Evolutionary conservation across 2,113 vertebrate species (phyloP).

Genomic region (Bufo gargarizans): DNA sequence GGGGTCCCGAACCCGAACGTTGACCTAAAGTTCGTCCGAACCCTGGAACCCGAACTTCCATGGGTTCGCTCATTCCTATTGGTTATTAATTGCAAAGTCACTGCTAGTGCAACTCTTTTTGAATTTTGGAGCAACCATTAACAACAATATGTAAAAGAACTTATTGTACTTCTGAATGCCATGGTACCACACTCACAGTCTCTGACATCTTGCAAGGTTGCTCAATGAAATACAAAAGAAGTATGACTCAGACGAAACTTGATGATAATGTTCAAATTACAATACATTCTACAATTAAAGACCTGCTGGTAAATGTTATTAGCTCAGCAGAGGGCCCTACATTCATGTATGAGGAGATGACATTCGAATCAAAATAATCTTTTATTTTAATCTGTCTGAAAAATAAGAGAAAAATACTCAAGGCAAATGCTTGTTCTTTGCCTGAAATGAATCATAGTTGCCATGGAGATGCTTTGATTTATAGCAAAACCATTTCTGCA

Average conservation of each 20-base stretch:
- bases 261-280: constrained; percentile 8
- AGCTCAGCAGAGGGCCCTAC: not conserved
- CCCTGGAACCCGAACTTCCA: too few species aligned
- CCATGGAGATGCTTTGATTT: constrained; percentile 49
- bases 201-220: not conserved
- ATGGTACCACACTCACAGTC: not conserved
- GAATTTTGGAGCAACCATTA: not conserved
- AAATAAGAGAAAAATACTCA: constrained; percentile 43
- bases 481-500: constrained; percentile 40
- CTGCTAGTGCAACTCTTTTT: not conserved
- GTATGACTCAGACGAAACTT: constrained; percentile 21
- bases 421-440: constrained; percentile 44
- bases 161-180: not conserved
- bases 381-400: constrained; percentile 44
- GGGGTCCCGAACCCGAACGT: too few species aligned
- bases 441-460: constrained; percentile 46
- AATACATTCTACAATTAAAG: constrained; percentile 18
- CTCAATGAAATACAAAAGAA: constrained; percentile 9
- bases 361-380: constrained; percentile 27
- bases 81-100: not conserved
- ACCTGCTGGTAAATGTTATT: constrained; percentile 38
- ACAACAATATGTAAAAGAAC: not conserved
- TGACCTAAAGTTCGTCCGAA: too few species aligned
- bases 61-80: too few species aligned
- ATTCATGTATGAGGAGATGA: constrained; percentile 22